Conservation (phyloP, 2,797 vertebrate genomes). For the Leptoclinus maculatus region DNA sequence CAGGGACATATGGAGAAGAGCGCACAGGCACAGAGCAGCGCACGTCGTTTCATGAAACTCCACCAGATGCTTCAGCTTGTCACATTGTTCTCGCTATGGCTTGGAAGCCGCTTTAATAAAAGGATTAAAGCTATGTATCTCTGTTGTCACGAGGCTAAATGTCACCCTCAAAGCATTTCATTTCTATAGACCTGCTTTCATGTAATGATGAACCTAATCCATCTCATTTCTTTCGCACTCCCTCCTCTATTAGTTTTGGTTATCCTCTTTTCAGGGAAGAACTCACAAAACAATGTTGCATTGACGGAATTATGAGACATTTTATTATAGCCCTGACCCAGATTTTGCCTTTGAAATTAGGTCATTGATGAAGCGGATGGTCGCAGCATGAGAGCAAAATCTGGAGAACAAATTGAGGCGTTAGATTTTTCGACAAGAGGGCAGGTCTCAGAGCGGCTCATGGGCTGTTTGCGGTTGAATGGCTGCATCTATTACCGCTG, state of each 20-base stretch:
- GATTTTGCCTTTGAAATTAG: conserved; percentile 26
- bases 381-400: conserved; percentile 21
- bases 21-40: not conserved
- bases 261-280: not conserved
- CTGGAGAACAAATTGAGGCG: conserved; percentile 56
- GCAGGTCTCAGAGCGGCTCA: conserved; percentile 52
- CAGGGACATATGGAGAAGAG: not conserved
- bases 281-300: not conserved
- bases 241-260: not conserved
- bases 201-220: conserved; percentile 7
- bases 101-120: conserved; percentile 17
- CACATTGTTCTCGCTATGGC: not conserved
- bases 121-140: conserved; percentile 11
- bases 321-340: not conserved
- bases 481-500: conserved; percentile 55
- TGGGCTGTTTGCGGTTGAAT: conserved; percentile 49
- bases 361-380: conserved; percentile 32
- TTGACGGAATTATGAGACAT: not conserved
- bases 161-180: conserved; percentile 12
- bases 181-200: not conserved
- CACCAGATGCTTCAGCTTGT: conserved; percentile 6
- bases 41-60: not conserved
- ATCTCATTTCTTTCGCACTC: not conserved
- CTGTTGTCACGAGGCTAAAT: conserved; percentile 24
- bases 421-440: conserved; percentile 48